Evolutionary conservation across 1,140 invertebrate genomes (phyloP).

Genomic region (Hyposmocoma kahamanoa): DNA sequence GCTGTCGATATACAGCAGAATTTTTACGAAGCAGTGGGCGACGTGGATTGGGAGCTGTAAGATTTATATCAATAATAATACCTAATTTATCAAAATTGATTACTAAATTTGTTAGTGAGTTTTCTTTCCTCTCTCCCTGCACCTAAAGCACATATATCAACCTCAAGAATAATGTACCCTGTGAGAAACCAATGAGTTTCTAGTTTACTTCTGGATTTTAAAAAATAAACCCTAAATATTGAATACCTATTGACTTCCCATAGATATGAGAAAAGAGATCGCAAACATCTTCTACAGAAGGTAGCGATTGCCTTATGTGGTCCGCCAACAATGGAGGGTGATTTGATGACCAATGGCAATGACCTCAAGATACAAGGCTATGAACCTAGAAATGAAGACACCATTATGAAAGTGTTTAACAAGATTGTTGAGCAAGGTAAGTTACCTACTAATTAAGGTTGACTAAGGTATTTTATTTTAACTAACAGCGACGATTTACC

Average conservation of each 20-base stretch:
- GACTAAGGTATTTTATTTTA: too few relatives aligned
- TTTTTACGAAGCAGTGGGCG: slow-evolving; percentile 13
- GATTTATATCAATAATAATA: slow-evolving; percentile 2
- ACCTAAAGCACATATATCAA: neutral
- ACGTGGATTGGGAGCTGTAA: slow-evolving; percentile 20
- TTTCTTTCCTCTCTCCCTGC: too few relatives aligned
- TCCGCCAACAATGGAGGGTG: slow-evolving; percentile 13
- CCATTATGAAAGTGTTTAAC: slow-evolving; percentile 8
- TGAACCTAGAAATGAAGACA: slow-evolving; percentile 8
- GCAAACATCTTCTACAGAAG: slow-evolving; percentile 13
- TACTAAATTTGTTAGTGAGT: too few relatives aligned
- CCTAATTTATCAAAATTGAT: too few relatives aligned
- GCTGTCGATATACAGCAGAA: slow-evolving; percentile 17
- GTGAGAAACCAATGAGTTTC: neutral
- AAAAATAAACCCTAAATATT: too few relatives aligned
- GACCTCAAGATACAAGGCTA: slow-evolving; percentile 14
- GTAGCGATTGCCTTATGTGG: slow-evolving; percentile 13
- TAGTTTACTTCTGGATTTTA: neutral
- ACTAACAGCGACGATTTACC: too few relatives aligned
- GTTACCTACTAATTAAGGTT: neutral
- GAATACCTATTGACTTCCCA: neutral
- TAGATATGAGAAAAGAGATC: slow-evolving; percentile 14
- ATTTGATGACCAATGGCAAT: slow-evolving; percentile 1
- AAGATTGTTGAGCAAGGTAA: slow-evolving; percentile 18
- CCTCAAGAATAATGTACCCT: neutral